Conservation (phyloP, 2,113 vertebrate genomes). For the Coreoperca whiteheadi region DNA sequence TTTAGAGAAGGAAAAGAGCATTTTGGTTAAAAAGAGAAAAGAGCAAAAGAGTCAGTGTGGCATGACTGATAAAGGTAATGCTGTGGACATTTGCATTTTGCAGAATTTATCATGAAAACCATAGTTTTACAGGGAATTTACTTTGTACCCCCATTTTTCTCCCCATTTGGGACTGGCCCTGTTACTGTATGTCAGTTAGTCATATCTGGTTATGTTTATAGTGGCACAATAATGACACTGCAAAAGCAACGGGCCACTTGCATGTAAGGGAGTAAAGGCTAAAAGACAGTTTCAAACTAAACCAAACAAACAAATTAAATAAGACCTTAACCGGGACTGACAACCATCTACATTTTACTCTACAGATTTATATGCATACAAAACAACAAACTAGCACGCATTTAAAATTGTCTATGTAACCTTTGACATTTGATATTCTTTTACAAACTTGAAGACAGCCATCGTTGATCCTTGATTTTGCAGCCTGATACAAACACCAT, state of each 20-base stretch:
- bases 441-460: background rate
- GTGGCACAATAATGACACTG: background rate
- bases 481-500: background rate
- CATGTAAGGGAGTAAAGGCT: too few relatives aligned
- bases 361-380: background rate
- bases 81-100: constrained; percentile 4
- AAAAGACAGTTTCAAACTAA: background rate
- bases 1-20: background rate
- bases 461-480: background rate
- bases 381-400: background rate
- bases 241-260: too few relatives aligned
- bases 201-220: background rate
- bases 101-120: background rate
- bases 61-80: background rate
- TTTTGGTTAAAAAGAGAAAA: background rate
- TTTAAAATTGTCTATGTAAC: background rate
- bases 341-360: background rate
- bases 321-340: background rate
- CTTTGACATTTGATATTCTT: background rate
- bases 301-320: background rate
- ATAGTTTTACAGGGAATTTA: background rate
- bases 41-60: background rate
- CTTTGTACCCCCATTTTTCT: background rate
- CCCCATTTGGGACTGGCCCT: too few relatives aligned
- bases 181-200: background rate